phyloP scores from a whole-genome alignment of 2,888 invertebrate genomes.

The Cheilosia scutellata region DNA sequence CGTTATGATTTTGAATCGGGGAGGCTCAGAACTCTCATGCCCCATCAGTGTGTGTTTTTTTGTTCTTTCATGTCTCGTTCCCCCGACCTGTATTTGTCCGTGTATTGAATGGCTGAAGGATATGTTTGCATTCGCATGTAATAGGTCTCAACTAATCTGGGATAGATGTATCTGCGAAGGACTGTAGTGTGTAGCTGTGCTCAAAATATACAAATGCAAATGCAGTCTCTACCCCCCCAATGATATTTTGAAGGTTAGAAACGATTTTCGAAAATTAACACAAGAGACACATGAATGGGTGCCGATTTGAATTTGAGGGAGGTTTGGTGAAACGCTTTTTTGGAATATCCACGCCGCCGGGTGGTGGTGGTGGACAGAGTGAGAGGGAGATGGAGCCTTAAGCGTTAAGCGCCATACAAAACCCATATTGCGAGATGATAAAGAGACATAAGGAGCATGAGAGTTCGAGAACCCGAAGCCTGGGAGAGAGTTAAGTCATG shows the following conservation, averaged over 20 bases:
- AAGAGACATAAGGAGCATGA: conserved; percentile 69
- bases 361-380: background rate
- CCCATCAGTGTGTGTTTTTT: background rate
- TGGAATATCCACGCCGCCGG: conserved; percentile 1
- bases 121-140: conserved; percentile 73
- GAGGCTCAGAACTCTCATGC: conserved; percentile 26
- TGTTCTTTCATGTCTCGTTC: conserved; percentile 14
- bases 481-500: conserved; percentile 62
- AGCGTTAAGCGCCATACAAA: conserved; percentile 82
- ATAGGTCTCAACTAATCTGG: conserved; percentile 72
- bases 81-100: conserved; percentile 15
- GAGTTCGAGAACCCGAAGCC: conserved; percentile 54
- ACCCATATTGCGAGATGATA: conserved; percentile 77
- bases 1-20: conserved; percentile 70
- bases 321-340: conserved; percentile 40
- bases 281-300: conserved; percentile 52
- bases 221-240: conserved; percentile 52
- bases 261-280: conserved; percentile 73
- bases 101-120: conserved; percentile 65
- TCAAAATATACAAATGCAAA: conserved; percentile 71
- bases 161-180: conserved; percentile 54
- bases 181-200: conserved; percentile 46
- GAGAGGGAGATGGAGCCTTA: conserved; percentile 77
- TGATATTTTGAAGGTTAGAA: conserved; percentile 75
- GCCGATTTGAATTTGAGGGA: background rate